Base-by-base conservation (phyloP, 2,888 invertebrate genomes). In the Caenorhabditis sp. region DNA sequence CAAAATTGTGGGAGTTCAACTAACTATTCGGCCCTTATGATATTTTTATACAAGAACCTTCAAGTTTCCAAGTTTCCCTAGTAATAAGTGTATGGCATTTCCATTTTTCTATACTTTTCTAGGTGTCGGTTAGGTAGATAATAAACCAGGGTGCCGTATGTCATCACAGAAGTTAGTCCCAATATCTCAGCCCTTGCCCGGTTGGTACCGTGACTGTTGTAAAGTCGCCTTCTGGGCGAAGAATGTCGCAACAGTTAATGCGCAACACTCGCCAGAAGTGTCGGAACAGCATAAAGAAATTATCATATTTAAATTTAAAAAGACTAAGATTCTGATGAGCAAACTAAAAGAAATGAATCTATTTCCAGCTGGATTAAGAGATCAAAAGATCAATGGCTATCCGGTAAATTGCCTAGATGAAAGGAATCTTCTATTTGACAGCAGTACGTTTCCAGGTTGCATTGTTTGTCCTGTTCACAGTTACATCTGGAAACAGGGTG, bases 21-120 rank as follows among this genome's bases (percentile, higher is more conserved):
- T 56, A 64, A 72, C 72, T 35, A 72, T 72, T 64, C 35, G 62
- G 35, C 55, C 56, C 18, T 72, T 55, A 13, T 53, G 32, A 55
- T 40, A 47, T 24, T 71, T 55, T 28, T 28, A n/a, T 4, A 0
- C 35, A 24, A 15, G 55, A 9, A 32, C 13, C 9, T 35, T 64
- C 5, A 64, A 28, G 18, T 35, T 22, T 22, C 55, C 55, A 32
- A 56, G 55, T 40, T 44, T 58, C 5, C 64, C 72, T 37, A 13
- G 11, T 35, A 64, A 22, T 9, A 69, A 51, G 24, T 58, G 32
- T 18, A 55, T 72, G 9, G 72, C 40, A 15, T 56, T 56, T 18
- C 56, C 64, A 64, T 58, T 72, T 32, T 28, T 55, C 5, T 20
- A 22, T 56, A 26, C 18, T 32, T 4, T n/a, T 6, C 32, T 8